These are phyloP conservation scores for Lasioglossum oenotherae DNA, from an alignment of 2,888 invertebrate species.

Conservation along the genomic window DNA sequence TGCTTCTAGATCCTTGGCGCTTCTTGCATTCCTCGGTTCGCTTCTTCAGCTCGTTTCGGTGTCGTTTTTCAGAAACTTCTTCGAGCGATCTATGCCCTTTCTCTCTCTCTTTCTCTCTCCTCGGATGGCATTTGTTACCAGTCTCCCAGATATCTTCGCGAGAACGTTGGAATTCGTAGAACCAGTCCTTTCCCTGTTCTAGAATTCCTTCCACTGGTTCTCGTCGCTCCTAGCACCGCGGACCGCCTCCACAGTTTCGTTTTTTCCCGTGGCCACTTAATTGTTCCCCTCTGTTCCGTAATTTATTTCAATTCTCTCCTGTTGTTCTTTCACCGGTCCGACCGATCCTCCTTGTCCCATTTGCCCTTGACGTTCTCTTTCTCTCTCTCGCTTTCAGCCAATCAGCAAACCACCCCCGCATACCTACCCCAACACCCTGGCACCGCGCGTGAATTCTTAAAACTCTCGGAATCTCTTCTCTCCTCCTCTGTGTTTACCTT, in stretches of 20 bases:
- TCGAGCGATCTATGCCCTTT: conserved; percentile 17
- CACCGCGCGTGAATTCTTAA: conserved; percentile 16
- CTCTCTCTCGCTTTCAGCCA: neutral
- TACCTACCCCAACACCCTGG: neutral
- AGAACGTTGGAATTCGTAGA: neutral
- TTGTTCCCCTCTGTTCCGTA: conserved; percentile 36
- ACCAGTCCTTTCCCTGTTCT: neutral
- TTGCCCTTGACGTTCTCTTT: neutral
- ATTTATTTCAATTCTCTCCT: conserved; percentile 34
- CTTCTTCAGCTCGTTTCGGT: conserved; percentile 17
- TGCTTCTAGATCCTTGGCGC: conserved; percentile 11
- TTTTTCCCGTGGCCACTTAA: conserved; percentile 21
- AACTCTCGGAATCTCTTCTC: conserved; percentile 3
- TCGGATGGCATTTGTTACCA: conserved; percentile 38
- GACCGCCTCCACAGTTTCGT: neutral
- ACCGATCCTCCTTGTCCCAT: neutral
- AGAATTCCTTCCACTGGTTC: neutral
- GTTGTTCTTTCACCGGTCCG: neutral
- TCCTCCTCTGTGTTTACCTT: neutral
- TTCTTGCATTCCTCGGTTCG: conserved; percentile 8
- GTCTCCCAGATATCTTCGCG: neutral
- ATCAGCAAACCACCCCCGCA: conserved; percentile 18
- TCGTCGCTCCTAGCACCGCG: neutral
- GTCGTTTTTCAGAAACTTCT: neutral
- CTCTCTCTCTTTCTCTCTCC: neutral